Evolutionary conservation across 2,888 invertebrate genomes (phyloP), one percentile per base, ranked within the genome.

Genomic region (Scaptomyza reducta): DNA sequence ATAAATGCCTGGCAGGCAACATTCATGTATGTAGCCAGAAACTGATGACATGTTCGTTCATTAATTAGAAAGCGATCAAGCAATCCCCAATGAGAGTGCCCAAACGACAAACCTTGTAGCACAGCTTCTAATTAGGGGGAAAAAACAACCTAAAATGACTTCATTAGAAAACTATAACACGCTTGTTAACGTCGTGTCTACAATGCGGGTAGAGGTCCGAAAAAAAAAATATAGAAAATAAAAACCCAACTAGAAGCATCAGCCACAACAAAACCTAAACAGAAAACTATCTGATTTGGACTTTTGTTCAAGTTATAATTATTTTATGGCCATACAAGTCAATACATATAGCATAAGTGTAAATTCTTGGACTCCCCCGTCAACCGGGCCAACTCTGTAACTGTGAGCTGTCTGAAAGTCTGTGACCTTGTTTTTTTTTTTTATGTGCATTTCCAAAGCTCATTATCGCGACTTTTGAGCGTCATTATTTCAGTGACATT

Each of bases 131-230:
- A 82, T 87, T 82, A 83, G 83, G 83, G 18, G 68, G 51, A 22
- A 22, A 70, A 62, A 49, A 14, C 14, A 11, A 35, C 45, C 57
- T 68, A 61, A 81, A 88, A 84, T 84, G 87, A 84, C 84, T 84
- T 84, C 84, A 84, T 84, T 84, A 84, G 88, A 87, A 84, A 84
- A 84, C 84, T 87, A 84, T 87, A 84, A 88, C 82, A 87, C 62
- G 75, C 78, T 84, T 87, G 83, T 84, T 88, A 84, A 81, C 68
- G 66, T 77, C 73, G 49, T 79, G 87, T 86, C 61, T 51, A 67
- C 86, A 69, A 82, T 80, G 68, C 86, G 86, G 86, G 83, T 63
- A 69, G 55, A 76, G 77, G 40, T 59, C 29, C 54, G 47, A 70
- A 38, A 47, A 58, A 54, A 40, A n/a, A 16, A 49, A 56, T 33